A percentile compares a stretch with the other conserved stretches of the same genome.
Conservation (phyloP, 2,797 vertebrate genomes). For the Crax fasciolata region DNA sequence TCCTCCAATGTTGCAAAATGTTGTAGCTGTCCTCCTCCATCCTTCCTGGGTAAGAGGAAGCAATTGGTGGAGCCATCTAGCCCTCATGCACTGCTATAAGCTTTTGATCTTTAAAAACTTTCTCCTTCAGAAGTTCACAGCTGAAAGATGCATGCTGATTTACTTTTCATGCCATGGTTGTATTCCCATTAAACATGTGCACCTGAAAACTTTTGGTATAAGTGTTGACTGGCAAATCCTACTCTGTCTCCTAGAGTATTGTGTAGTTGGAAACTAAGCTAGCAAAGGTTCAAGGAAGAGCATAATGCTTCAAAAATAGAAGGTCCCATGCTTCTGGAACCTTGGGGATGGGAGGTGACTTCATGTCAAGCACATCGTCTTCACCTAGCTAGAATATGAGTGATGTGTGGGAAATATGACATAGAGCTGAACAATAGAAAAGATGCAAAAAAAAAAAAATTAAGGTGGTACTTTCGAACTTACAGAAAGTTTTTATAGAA, state of each 20-base stretch:
- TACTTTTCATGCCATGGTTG: neutral
- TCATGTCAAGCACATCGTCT: neutral
- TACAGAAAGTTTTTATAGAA: neutral
- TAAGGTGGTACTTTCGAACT: neutral
- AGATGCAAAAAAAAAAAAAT: accelerated
- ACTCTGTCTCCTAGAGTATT: accelerated
- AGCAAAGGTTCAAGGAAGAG: neutral
- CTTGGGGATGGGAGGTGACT: neutral
- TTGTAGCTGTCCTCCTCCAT: neutral
- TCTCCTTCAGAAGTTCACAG: neutral
- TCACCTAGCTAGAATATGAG: neutral
- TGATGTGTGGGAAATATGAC: accelerated
- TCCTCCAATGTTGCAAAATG: neutral
- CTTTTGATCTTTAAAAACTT: neutral
- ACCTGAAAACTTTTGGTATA: neutral
- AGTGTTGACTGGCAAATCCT: neutral
- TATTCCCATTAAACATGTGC: neutral
- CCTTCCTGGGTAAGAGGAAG: neutral
- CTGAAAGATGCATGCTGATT: neutral
- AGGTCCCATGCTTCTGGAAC: accelerated
- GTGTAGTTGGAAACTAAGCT: neutral
- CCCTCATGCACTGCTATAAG: neutral
- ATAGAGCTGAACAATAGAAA: neutral
- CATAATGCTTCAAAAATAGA: neutral
- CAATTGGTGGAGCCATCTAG: neutral